Percentiles rank a stretch among this genome's conserved stretches.
phyloP scores from a whole-genome alignment of 2,888 invertebrate genomes.

The Perizoma affinitatum region DNA sequence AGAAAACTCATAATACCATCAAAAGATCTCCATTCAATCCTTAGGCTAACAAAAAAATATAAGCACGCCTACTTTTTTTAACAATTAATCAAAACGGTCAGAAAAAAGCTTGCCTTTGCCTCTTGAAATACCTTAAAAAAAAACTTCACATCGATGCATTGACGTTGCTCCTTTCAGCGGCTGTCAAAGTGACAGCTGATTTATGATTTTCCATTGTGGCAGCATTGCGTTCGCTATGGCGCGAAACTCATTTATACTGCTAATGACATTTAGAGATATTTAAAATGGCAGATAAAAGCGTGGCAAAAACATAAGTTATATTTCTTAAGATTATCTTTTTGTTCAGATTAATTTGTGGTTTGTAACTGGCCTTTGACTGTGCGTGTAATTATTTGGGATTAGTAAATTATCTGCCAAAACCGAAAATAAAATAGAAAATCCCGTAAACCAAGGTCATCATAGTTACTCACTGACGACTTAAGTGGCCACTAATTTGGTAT shows the following conservation, averaged over 20 bases:
- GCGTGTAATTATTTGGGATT: slow-evolving; percentile 35
- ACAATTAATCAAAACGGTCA: slow-evolving; percentile 69
- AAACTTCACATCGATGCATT: slow-evolving; percentile 80
- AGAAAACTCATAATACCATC: slow-evolving; percentile 47
- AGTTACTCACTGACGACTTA: too few relatives aligned
- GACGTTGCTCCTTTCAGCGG: slow-evolving; percentile 77
- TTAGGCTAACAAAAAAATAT: slow-evolving; percentile 45
- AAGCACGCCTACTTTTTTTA: slow-evolving; percentile 58
- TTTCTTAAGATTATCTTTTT: slow-evolving; percentile 54
- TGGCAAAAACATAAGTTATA: slow-evolving; percentile 53
- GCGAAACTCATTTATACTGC: slow-evolving; percentile 76
- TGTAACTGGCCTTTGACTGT: slow-evolving; percentile 48
- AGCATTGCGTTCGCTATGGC: slow-evolving; percentile 75
- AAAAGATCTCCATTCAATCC: slow-evolving; percentile 56
- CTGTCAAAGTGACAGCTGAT: slow-evolving; percentile 80
- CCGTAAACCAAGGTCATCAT: too few relatives aligned
- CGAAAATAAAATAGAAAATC: too few relatives aligned
- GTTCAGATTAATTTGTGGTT: slow-evolving; percentile 55
- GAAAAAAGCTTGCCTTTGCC: slow-evolving; percentile 45
- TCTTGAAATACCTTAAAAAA: slow-evolving; percentile 65
- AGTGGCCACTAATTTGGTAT: too few relatives aligned
- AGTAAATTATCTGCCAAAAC: slow-evolving; percentile 12
- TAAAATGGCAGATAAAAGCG: slow-evolving; percentile 67
- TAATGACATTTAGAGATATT: slow-evolving; percentile 77
- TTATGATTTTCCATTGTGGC: slow-evolving; percentile 79